Evolutionary conservation across 2,113 vertebrate genomes (phyloP).

Genomic region (Sakesphorus luctuosus): DNA sequence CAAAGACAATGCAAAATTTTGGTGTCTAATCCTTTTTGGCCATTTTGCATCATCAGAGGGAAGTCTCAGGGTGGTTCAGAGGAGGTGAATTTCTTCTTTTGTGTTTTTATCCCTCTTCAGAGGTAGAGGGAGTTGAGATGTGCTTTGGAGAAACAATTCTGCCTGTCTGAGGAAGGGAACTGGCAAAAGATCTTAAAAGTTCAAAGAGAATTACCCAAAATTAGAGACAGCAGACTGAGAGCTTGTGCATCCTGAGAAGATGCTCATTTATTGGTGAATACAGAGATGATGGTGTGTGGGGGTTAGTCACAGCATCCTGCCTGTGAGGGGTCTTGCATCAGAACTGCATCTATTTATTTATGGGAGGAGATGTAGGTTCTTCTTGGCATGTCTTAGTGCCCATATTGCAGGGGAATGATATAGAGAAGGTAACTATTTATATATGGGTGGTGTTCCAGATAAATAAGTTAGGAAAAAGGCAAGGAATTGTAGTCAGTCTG

Average conservation of each 20-base stretch:
- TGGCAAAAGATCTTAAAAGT: background rate
- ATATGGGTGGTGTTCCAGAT: background rate
- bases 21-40: background rate
- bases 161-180: background rate
- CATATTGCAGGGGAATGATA: background rate
- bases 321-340: background rate
- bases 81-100: background rate
- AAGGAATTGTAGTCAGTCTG: background rate
- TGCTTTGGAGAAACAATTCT: background rate
- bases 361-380: background rate
- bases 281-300: background rate
- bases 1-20: background rate
- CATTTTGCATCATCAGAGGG: background rate
- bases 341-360: background rate
- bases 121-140: background rate
- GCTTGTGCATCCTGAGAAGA: background rate
- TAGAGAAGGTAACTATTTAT: background rate
- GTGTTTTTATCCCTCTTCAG: background rate
- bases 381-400: background rate
- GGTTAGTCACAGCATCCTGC: background rate
- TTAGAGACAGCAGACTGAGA: background rate
- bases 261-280: background rate
- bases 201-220: background rate
- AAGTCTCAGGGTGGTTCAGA: background rate
- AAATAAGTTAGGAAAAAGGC: background rate